A percentile compares a stretch with the other conserved stretches of the same genome.
These are phyloP conservation scores for Rhopilema esculentum DNA, from an alignment of 30 jellyfish, hydroid and myxozoan genomes.

Conservation along the genomic window DNA sequence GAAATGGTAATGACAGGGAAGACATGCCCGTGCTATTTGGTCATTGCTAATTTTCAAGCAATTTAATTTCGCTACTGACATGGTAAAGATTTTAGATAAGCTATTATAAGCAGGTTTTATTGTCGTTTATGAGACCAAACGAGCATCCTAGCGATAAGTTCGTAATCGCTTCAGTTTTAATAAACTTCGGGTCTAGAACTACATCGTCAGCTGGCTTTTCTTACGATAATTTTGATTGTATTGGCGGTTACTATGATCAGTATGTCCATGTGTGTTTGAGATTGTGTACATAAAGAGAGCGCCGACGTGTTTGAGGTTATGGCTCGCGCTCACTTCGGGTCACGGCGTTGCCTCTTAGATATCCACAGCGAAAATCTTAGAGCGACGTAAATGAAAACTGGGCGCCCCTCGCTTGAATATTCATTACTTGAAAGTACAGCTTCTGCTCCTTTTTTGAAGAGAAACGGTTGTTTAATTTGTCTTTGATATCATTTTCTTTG, in stretches of 20 bases:
- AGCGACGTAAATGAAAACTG: constrained; percentile 32
- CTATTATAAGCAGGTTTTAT: constrained; percentile 16
- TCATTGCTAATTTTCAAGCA: background rate
- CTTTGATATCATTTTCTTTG: constrained; percentile 50
- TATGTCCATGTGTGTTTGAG: constrained; percentile 63
- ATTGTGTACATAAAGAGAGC: constrained; percentile 32
- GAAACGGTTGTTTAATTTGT: constrained; percentile 55
- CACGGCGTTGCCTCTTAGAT: constrained; percentile 36
- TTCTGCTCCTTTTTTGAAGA: constrained; percentile 31
- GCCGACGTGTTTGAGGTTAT: constrained; percentile 74
- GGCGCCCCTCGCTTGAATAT: constrained; percentile 68
- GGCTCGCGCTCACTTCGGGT: constrained; percentile 47
- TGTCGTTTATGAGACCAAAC: constrained; percentile 29
- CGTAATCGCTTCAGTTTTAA: constrained; percentile 37
- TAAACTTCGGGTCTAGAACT: constrained; percentile 45
- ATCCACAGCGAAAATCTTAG: constrained; percentile 33
- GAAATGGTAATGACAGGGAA: background rate
- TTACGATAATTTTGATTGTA: constrained; percentile 55
- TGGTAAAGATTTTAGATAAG: constrained; percentile 44
- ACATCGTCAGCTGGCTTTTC: constrained; percentile 62
- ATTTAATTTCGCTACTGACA: constrained; percentile 52
- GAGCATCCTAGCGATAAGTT: constrained; percentile 43
- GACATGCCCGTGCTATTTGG: background rate
- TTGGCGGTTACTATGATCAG: constrained; percentile 56
- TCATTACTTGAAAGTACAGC: constrained; percentile 46